Conservation (phyloP, 2,888 invertebrate species). For the Oeneis ivallda region DNA sequence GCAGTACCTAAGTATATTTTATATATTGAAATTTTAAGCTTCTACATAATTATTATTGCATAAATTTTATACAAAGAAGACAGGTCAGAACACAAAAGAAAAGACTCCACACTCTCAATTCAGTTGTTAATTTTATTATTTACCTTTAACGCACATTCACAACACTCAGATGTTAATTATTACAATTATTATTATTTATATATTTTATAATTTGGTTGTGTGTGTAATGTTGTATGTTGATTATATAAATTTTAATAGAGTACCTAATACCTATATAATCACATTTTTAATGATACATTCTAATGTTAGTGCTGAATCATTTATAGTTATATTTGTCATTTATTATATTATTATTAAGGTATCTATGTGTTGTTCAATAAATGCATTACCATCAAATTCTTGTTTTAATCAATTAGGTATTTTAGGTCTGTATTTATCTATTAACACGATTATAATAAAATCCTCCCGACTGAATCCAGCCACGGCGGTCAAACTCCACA, state of each 20-base stretch:
- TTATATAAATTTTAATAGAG: neutral
- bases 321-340: conserved; percentile 7
- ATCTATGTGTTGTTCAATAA: conserved; percentile 42
- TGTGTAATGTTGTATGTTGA: neutral
- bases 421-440: too few relatives aligned
- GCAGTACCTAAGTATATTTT: conserved; percentile 30
- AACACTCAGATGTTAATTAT: neutral
- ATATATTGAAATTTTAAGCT: conserved; percentile 21
- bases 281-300: neutral
- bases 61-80: neutral
- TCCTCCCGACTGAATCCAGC: too few relatives aligned
- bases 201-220: too few relatives aligned
- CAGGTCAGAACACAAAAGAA: neutral
- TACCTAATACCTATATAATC: too few relatives aligned
- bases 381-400: conserved; percentile 40
- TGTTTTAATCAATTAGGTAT: neutral
- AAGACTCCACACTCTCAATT: neutral
- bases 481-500: too few relatives aligned
- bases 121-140: neutral
- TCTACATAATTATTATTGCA: neutral
- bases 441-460: too few relatives aligned
- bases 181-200: neutral
- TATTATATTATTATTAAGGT: conserved; percentile 38
- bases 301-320: conserved; percentile 5
- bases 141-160: conserved; percentile 6